Evolutionary conservation across 2,797 vertebrate genomes (phyloP), one percentile per base, ranked within the genome.

Genomic region (Eptatretus atami): DNA sequence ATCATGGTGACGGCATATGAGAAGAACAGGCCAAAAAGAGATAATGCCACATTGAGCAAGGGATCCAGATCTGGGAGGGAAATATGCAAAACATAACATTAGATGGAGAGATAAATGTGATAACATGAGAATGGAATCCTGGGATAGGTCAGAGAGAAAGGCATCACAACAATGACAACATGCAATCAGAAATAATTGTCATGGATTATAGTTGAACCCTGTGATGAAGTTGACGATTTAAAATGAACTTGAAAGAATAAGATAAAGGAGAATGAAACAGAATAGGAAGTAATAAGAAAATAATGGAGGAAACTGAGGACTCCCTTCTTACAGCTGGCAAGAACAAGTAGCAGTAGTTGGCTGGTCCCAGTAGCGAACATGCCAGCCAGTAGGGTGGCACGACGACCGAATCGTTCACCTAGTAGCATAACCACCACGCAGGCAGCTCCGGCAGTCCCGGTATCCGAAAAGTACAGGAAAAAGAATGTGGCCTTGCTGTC

Each of bases 331-430:
- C 31, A 44, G 31, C 31, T 44, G 31, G 31, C 31, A 44, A 44
- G 31, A 44, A 44, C 31, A 44, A 44, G 31, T 8, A 44, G 31
- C 31, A 44, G 31, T 44, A 44, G 31, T 44, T 82, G 86, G 1
- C 82, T 80, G 61, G 84, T 77, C 15, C 83, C 81, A 1, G 81
- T 84, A 74, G 82, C 72, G 2, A 82, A 84, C 79, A 84, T 83
- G 25, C 71, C 73, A 55, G 85, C 76, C 53, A 86, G 79, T 65
- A 86, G 74, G 69, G 84, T 85, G 67, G 82, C 83, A 9, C 83
- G 80, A 54, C 83, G 81, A 65, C 83, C 83, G 15, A 74, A 86
- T 68, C 81, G 74, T 73, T 84, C 78, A 24, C 15, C 55, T 10
- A 24, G 15, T 15, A 24, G 15, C 55, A 15, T 10, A 54, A 83